These are phyloP conservation scores for Tapera naevia DNA, from an alignment of 2,797 vertebrate species.

Conservation along the genomic window DNA sequence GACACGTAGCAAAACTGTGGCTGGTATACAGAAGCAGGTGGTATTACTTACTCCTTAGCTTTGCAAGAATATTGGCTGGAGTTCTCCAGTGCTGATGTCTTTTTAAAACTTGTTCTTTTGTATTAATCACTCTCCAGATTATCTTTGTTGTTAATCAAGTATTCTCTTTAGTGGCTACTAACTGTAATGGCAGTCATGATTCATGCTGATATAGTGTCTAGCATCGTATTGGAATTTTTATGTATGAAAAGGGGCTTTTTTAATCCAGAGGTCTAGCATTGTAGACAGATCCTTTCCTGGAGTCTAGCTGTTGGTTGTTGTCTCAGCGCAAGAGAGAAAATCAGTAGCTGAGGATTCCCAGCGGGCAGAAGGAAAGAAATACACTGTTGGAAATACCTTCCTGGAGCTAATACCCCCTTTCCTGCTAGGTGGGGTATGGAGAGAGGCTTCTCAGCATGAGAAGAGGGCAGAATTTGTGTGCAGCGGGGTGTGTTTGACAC, in stretches of 20 bases:
- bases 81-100: not conserved
- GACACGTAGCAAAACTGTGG: accelerated
- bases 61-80: not conserved
- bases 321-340: not conserved
- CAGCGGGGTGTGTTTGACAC: not conserved
- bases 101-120: not conserved
- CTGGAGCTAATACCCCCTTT: not conserved
- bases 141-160: not conserved
- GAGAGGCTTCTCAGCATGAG: not conserved
- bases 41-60: not conserved
- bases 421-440: not conserved
- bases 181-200: not conserved
- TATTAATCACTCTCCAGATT: not conserved
- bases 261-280: not conserved
- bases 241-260: not conserved
- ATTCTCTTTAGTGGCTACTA: not conserved
- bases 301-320: not conserved
- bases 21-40: not conserved
- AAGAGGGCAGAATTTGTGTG: not conserved
- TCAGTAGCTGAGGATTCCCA: not conserved
- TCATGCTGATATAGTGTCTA: not conserved
- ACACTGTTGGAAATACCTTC: not conserved
- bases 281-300: not conserved
- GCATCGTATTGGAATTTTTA: accelerated
- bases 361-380: not conserved